Evolutionary conservation across 2,888 invertebrate species (phyloP).

Genomic region (Tetanocera ferruginea): DNA sequence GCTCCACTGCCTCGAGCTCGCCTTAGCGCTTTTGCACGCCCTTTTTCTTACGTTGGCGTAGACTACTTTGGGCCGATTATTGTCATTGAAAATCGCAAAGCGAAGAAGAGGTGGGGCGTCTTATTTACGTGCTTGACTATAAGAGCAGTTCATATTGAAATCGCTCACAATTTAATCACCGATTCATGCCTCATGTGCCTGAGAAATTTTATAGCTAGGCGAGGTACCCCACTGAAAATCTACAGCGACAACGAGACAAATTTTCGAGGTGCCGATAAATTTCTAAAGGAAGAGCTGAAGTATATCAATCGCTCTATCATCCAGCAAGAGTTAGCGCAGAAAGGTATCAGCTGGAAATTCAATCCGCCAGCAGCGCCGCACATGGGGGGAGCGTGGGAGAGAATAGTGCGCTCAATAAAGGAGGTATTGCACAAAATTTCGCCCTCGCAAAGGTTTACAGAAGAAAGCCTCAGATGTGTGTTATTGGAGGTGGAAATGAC

Average conservation of each 20-base stretch:
- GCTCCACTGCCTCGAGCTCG: too few relatives aligned
- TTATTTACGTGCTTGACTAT: conserved; percentile 49
- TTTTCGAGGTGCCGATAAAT: conserved; percentile 21
- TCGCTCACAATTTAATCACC: too few relatives aligned
- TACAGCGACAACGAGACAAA: conserved; percentile 39
- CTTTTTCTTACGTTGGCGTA: conserved; percentile 45
- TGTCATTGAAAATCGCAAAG: conserved; percentile 42
- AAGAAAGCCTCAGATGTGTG: conserved; percentile 19
- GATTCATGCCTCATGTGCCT: too few relatives aligned
- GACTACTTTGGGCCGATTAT: conserved; percentile 49
- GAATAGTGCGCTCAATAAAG: conserved; percentile 37
- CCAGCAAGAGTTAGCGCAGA: not conserved
- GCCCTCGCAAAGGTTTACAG: not conserved
- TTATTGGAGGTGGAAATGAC: conserved; percentile 41
- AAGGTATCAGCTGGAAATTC: conserved; percentile 31
- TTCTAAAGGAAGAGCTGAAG: conserved; percentile 13
- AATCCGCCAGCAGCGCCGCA: conserved; percentile 46
- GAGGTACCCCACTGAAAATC: conserved; percentile 22
- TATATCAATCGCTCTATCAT: not conserved
- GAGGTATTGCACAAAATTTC: conserved; percentile 23
- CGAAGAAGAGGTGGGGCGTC: conserved; percentile 48
- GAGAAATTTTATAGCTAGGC: conserved; percentile 38
- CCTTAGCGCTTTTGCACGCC: conserved; percentile 43
- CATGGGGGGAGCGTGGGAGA: conserved; percentile 38
- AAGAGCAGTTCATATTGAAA: conserved; percentile 45